Evolutionary conservation across 2,888 invertebrate genomes (phyloP), one percentile per base, ranked within the genome.

Genomic region (Lycaena phlaeas): DNA sequence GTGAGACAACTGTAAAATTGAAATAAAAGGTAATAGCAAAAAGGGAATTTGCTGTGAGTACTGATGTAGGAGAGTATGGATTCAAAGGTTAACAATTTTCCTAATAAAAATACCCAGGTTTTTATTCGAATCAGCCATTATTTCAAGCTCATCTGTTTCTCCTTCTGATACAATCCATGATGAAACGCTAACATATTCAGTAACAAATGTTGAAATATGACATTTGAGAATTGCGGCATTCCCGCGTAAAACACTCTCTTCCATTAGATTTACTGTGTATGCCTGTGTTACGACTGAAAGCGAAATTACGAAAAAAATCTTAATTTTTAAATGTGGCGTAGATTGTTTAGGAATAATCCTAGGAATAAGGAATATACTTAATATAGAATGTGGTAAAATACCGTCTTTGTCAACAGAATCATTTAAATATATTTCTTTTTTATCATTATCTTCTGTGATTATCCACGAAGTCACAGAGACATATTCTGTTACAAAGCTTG

Each of bases 201-300:
- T 93, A 57, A 95, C 94, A 82, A 95, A 95, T 74, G 94, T 94
- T 57, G 95, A 95, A 75, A 95, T 94, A 85, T 94, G 94, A 86
- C 95, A 95, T 88, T 95, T 95, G 64, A 95, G 87, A 74, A 95
- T 91, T 57, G 92, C 95, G 54, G 94, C 91, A 78, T 96, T 96
- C 63, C 95, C 95, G 64, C 92, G 90, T 61, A 95, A 87, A 49
- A 95, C 94, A 78, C 94, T 94, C 77, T 95, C 95, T 74, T 95
- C 95, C 92, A 95, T 92, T 61, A 95, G 90, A 86, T 95, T 95
- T 57, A 94, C 91, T 58, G 90, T 91, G 84, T 94, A 96, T 52
- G 89, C 89, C 87, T 95, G 95, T 60, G 93, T 90, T 57, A 96
- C 95, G 79, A 95, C 95, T 96, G 90, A 43, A 86, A 75, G 57